Percentiles rank a stretch among this genome's conserved stretches.
phyloP scores from a whole-genome alignment of 2,888 invertebrate species.

The Limenitis arthemis region DNA sequence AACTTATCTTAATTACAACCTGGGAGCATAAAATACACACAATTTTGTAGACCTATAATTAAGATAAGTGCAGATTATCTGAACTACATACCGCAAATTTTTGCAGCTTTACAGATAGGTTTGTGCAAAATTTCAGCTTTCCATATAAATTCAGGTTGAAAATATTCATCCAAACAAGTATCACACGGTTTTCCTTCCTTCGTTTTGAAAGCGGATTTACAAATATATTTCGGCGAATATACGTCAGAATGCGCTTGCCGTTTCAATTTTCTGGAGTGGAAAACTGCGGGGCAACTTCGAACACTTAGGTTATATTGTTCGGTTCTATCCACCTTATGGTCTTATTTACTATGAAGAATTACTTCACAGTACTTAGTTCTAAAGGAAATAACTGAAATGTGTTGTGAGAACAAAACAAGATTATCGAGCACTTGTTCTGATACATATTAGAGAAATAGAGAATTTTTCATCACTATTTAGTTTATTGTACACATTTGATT shows the following conservation, averaged over 20 bases:
- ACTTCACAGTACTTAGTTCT: background rate
- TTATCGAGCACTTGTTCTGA: too few relatives aligned
- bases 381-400: background rate
- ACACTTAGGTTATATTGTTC: constrained; percentile 20
- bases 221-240: constrained; percentile 22
- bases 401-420: too few relatives aligned
- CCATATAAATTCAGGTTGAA: background rate
- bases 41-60: too few relatives aligned
- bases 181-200: constrained; percentile 3
- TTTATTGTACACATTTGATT: too few relatives aligned
- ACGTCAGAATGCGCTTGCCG: constrained; percentile 23
- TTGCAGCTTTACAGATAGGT: background rate
- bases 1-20: too few relatives aligned
- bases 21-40: too few relatives aligned
- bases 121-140: background rate
- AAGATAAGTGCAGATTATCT: too few relatives aligned
- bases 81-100: background rate
- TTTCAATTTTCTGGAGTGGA: constrained; percentile 25
- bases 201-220: constrained; percentile 4
- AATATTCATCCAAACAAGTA: background rate
- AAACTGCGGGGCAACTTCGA: constrained; percentile 20
- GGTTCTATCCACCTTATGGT: constrained; percentile 4
- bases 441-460: too few relatives aligned
- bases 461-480: too few relatives aligned
- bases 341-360: constrained; percentile 3